A percentile compares a stretch with the other conserved stretches of the same genome.
phyloP scores from a whole-genome alignment of 1,140 invertebrate species.

The Halyomorpha halys region DNA sequence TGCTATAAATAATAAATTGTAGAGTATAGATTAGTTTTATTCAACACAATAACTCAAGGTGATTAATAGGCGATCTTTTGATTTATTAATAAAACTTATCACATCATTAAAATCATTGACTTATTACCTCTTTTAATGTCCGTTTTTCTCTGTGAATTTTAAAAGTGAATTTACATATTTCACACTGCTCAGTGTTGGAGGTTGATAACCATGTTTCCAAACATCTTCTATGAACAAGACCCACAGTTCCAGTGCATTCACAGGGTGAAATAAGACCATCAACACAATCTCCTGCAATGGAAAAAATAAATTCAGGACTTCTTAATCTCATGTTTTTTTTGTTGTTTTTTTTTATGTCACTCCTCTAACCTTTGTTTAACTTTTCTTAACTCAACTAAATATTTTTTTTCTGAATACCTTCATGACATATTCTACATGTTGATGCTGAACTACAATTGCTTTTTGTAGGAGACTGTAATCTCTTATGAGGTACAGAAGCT shows the following conservation, averaged over 20 bases:
- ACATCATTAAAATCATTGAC: conserved; percentile 10
- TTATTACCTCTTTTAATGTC: conserved; percentile 33
- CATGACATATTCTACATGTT: conserved; percentile 21
- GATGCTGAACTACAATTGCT: conserved; percentile 15
- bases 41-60: too few species aligned
- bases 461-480: conserved; percentile 14
- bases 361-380: background rate
- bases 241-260: conserved; percentile 45
- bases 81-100: background rate
- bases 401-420: conserved; percentile 1
- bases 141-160: conserved; percentile 35
- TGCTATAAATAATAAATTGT: too few species aligned
- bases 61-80: too few species aligned
- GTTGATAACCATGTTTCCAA: conserved; percentile 49
- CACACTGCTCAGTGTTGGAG: conserved; percentile 44
- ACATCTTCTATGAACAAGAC: conserved; percentile 43
- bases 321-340: too few species aligned
- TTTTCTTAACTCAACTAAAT: background rate
- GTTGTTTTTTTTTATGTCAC: too few species aligned
- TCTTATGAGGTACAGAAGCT: background rate
- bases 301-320: background rate
- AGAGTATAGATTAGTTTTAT: too few species aligned
- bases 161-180: conserved; percentile 47
- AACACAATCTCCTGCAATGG: conserved; percentile 35
- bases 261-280: conserved; percentile 48